Evolutionary conservation across 2,797 vertebrate species (phyloP).

Genomic region (Urophycis tenuis): DNA sequence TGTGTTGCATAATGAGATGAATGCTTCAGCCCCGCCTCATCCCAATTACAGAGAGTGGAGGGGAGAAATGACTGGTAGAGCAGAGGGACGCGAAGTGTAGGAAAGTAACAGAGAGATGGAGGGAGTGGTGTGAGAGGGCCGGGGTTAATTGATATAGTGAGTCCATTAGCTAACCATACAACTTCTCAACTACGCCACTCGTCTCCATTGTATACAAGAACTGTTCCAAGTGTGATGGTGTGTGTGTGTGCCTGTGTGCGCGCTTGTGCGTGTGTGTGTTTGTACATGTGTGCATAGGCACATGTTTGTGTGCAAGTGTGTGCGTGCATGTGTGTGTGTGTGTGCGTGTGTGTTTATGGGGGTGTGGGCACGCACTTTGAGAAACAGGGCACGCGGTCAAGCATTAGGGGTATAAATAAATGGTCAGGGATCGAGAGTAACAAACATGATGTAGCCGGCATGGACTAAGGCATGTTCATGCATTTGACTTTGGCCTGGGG

Average conservation of each 20-base stretch:
- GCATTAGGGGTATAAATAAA: not conserved
- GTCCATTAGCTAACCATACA: conserved; percentile 1
- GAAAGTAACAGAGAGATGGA: conserved; percentile 25
- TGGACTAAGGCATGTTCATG: not conserved
- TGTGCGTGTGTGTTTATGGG: too few species aligned
- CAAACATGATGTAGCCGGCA: not conserved
- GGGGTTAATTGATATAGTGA: conserved; percentile 3
- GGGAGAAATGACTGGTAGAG: conserved; percentile 44
- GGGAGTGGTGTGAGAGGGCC: conserved; percentile 16
- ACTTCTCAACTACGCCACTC: not conserved
- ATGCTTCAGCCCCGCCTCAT: conserved; percentile 36
- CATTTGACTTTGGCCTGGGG: not conserved
- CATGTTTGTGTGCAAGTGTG: not conserved
- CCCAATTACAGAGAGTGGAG: conserved; percentile 56
- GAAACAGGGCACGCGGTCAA: not conserved
- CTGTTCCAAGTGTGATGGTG: not conserved
- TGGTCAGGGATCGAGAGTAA: not conserved
- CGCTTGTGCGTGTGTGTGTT: not conserved
- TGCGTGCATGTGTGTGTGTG: not conserved
- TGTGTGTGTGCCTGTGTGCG: not conserved
- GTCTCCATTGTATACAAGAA: not conserved
- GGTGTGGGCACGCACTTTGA: not conserved
- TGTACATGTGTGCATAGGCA: not conserved
- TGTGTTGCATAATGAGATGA: conserved; percentile 50
- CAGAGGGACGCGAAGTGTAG: conserved; percentile 31